These are phyloP conservation scores for Pseudorectes ferrugineus DNA, from an alignment of 2,113 vertebrate species.

Conservation along the genomic window DNA sequence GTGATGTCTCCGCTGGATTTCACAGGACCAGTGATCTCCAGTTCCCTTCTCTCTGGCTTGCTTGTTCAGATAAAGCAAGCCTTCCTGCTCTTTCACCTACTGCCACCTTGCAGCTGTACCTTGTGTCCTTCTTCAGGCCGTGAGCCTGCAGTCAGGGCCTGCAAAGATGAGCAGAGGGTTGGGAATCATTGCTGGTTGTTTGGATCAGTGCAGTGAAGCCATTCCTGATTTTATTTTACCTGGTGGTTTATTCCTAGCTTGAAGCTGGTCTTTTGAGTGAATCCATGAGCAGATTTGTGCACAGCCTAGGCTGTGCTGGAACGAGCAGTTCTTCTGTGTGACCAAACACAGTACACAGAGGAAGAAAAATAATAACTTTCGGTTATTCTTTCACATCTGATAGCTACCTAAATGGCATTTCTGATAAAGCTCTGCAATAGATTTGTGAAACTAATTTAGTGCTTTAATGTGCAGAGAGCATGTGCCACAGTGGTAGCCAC, in stretches of 20 bases:
- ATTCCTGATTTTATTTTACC: neutral
- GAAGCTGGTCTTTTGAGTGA: neutral
- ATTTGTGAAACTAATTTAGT: neutral
- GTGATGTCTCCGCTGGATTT: neutral
- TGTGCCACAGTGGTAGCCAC: neutral
- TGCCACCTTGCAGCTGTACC: neutral
- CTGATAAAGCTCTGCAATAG: neutral
- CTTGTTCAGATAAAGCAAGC: neutral
- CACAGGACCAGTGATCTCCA: neutral
- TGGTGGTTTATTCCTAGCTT: neutral
- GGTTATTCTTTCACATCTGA: neutral
- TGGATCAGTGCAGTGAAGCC: neutral
- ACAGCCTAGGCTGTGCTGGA: neutral
- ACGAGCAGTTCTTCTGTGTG: neutral
- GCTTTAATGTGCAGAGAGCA: neutral
- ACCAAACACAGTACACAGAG: accelerated
- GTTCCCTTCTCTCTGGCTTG: neutral
- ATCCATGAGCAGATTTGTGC: neutral
- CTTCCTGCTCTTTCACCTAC: neutral
- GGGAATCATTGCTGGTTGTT: neutral
- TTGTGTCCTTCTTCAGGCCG: neutral
- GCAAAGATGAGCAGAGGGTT: neutral
- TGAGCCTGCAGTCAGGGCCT: neutral
- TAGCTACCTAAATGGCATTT: slow-evolving; percentile 15
- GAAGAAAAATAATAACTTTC: neutral